Percentiles rank a stretch among this genome's conserved stretches.
phyloP scores from a whole-genome alignment of 1,140 invertebrate genomes.

The Bombus cullumanus region DNA sequence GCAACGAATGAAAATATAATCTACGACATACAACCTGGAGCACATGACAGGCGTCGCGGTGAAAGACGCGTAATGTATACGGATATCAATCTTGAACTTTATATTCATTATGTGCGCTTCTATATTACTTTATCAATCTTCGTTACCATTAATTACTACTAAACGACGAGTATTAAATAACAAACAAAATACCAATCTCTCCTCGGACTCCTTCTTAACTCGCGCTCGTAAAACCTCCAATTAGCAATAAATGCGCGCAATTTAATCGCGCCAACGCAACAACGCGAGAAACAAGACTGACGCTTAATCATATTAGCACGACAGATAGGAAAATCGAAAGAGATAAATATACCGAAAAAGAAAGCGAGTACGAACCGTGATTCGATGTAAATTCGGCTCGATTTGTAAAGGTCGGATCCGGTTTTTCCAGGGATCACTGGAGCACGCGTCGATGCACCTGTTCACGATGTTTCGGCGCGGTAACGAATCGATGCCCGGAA shows the following conservation, averaged over 20 bases:
- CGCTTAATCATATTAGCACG: background rate
- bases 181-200: too few relatives aligned
- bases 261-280: background rate
- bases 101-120: too few relatives aligned
- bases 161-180: too few relatives aligned
- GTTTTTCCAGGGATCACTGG: conserved; percentile 39
- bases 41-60: too few relatives aligned
- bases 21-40: too few relatives aligned
- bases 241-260: background rate
- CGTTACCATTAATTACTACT: too few relatives aligned
- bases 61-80: too few relatives aligned
- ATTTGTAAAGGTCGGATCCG: conserved; percentile 39
- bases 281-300: background rate
- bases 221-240: too few relatives aligned
- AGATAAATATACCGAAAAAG: background rate
- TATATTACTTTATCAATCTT: too few relatives aligned
- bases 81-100: too few relatives aligned
- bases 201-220: too few relatives aligned
- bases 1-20: background rate
- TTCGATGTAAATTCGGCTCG: background rate
- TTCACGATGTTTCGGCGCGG: background rate
- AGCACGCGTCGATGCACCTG: conserved; percentile 34
- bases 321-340: background rate
- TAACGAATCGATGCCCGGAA: too few relatives aligned
- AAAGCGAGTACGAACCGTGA: background rate